Evolutionary conservation across 2,888 invertebrate genomes (phyloP).

Genomic region (Rhogogaster chlorosoma): DNA sequence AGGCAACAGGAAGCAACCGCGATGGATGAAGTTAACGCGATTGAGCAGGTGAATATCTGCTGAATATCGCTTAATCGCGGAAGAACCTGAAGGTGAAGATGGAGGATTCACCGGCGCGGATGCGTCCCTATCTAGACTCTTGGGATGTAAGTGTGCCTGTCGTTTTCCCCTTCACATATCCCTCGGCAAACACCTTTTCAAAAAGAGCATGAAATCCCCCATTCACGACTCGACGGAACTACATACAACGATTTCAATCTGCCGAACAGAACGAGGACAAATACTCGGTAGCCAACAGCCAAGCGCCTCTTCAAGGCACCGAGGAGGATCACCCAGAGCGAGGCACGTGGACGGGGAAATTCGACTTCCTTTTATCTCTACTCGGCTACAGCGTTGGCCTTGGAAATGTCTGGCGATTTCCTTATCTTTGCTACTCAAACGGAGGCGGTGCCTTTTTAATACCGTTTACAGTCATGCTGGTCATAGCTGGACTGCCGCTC

Average conservation of each 20-base stretch:
- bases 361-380: slow-evolving; percentile 86
- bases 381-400: slow-evolving; percentile 87
- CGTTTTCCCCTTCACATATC: not conserved
- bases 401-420: slow-evolving; percentile 89
- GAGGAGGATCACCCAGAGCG: slow-evolving; percentile 80
- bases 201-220: not conserved
- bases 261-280: slow-evolving; percentile 76
- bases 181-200: slow-evolving; percentile 19
- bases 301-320: slow-evolving; percentile 76
- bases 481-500: slow-evolving; percentile 89
- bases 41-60: slow-evolving; percentile 4
- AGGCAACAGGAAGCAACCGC: not conserved
- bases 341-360: slow-evolving; percentile 88
- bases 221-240: slow-evolving; percentile 2
- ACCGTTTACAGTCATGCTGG: slow-evolving; percentile 90
- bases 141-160: slow-evolving; percentile 73
- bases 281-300: slow-evolving; percentile 78
- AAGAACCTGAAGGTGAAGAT: slow-evolving; percentile 57
- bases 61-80: slow-evolving; percentile 15
- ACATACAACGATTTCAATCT: slow-evolving; percentile 2
- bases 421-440: slow-evolving; percentile 88
- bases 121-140: slow-evolving; percentile 74
- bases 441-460: slow-evolving; percentile 91
- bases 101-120: slow-evolving; percentile 74
- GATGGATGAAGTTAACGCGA: slow-evolving; percentile 5